Percentiles rank a stretch among this genome's conserved stretches.
Evolutionary conservation across 2,113 vertebrate genomes (phyloP).

Genomic region (Centropus bengalensis): DNA sequence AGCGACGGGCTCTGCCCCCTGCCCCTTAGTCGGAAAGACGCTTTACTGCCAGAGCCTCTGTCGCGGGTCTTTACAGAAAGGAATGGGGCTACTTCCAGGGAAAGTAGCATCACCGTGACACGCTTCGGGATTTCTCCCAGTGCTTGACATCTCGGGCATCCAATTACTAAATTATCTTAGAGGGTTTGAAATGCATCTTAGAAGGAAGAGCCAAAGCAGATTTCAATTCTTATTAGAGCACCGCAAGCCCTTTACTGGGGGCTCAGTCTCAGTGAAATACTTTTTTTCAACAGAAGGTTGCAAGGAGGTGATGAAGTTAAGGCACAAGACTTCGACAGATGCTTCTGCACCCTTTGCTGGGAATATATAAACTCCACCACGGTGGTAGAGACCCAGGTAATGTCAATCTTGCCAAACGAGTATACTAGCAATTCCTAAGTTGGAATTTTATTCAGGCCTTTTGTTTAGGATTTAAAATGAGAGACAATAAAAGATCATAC

Average conservation of each 20-base stretch:
- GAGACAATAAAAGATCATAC: neutral
- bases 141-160: neutral
- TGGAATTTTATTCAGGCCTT: neutral
- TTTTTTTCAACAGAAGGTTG: neutral
- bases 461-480: neutral
- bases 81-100: neutral
- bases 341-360: neutral
- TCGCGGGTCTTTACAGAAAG: neutral
- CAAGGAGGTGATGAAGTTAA: neutral
- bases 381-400: neutral
- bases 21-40: too few species aligned
- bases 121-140: neutral
- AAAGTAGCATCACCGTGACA: neutral
- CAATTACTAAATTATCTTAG: neutral
- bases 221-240: neutral
- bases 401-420: neutral
- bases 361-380: neutral
- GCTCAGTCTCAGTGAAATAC: neutral
- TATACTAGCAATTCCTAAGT: neutral
- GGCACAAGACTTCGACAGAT: neutral
- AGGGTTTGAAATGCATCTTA: neutral
- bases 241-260: neutral
- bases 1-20: too few species aligned
- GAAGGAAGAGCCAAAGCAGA: neutral
- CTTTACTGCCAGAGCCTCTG: too few species aligned